Evolutionary conservation across 1,140 invertebrate species (phyloP), one percentile per base, ranked within the genome.

Genomic region (Trypoxylus dichotomus): DNA sequence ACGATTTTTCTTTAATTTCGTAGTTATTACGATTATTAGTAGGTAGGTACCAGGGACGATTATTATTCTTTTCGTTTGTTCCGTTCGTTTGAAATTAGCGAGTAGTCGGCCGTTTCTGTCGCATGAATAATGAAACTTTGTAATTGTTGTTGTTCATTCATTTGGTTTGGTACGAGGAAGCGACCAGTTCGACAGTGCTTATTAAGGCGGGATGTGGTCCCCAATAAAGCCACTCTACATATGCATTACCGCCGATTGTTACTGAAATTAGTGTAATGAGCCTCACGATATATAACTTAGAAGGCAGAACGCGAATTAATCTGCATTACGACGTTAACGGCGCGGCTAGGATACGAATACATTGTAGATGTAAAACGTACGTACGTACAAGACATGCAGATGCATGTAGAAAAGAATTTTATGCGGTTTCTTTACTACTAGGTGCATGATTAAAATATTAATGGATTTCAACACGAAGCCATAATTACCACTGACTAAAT

Each of bases 191-290:
- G 63, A 43, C 72, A 21, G 78, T 81, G 79, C 79, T 82, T 81
- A 82, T 82, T 82, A 82, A 73, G 81, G 81, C 81, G 81, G 80
- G 58, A 74, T 76, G 72, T 77, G 79, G 79, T 68, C 80, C 80
- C 79, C 81, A 79, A 82, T 82, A 81, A 82, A 80, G 76, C 80
- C 80, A 79, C 68, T 76, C 75, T 78, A 81, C 79, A 77, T 82
- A 81, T 68, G 72, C 77, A 82, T 82, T 81, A 81, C 73, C 54
- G 77, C 63, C 63, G 77, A 80, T 78, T 76, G 76, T 79, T 76
- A 76, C 76, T 79, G 68, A 73, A 82, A 82, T 82, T 81, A 82
- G 77, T 79, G 80, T 81, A 82, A 82, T 81, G 81, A 81, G 78
- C 78, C 80, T 24, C 41, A 42, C 42, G 41, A 42, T 77, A 77